These are phyloP conservation scores for Chiloscyllium punctatum DNA, from an alignment of 2,797 vertebrate species.

Conservation along the genomic window DNA sequence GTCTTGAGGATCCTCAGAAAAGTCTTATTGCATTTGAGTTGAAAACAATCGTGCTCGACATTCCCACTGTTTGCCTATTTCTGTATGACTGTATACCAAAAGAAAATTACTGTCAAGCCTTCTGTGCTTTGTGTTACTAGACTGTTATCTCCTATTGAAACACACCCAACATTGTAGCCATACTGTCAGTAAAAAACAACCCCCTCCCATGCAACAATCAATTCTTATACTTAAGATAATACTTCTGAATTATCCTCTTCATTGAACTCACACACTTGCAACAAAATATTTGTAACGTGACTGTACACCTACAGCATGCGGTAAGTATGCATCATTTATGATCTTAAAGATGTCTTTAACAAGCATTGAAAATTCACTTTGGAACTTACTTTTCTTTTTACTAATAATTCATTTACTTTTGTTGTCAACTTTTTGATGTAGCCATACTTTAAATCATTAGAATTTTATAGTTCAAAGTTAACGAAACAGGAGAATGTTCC, in stretches of 20 bases:
- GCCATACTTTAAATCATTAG: neutral
- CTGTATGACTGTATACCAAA: neutral
- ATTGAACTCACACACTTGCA: neutral
- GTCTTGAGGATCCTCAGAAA: neutral
- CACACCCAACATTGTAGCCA: neutral
- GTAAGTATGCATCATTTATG: neutral
- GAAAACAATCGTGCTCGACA: neutral
- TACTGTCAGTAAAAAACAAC: neutral
- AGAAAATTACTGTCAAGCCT: neutral
- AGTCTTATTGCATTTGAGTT: neutral
- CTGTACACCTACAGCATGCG: neutral
- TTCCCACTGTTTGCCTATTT: neutral
- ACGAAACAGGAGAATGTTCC: constrained; percentile 51
- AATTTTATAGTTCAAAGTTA: constrained; percentile 44
- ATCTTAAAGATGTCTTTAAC: neutral
- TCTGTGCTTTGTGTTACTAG: neutral
- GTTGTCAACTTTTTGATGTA: neutral
- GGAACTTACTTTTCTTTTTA: neutral
- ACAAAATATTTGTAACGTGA: neutral
- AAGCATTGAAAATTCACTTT: neutral
- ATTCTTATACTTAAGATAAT: neutral
- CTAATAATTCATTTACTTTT: neutral
- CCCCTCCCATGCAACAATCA: neutral
- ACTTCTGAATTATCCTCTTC: neutral
- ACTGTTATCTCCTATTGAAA: neutral